Evolutionary conservation across 2,888 invertebrate species (phyloP).

Genomic region (Amphimallon solstitiale): DNA sequence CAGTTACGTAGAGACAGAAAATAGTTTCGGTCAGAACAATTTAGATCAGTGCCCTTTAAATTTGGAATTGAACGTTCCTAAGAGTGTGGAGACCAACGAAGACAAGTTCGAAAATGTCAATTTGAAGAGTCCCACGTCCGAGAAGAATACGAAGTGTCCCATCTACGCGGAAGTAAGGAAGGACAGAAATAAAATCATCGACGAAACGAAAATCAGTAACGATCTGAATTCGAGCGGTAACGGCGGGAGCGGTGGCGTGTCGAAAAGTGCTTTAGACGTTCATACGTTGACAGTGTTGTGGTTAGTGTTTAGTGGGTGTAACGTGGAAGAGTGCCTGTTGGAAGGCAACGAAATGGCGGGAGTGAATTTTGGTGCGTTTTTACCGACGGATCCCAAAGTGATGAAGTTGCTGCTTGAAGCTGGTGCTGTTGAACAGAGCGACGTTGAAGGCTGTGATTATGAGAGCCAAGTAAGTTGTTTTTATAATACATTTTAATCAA

Average conservation of each 20-base stretch:
- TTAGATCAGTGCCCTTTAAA: slow-evolving; percentile 45
- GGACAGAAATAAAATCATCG: slow-evolving; percentile 46
- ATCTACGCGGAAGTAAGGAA: slow-evolving; percentile 60
- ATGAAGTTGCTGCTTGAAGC: slow-evolving; percentile 79
- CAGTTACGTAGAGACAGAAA: slow-evolving; percentile 57
- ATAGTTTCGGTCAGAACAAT: slow-evolving; percentile 51
- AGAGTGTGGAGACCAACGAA: slow-evolving; percentile 47
- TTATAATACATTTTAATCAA: no score
- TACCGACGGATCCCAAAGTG: slow-evolving; percentile 77
- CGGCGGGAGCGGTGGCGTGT: slow-evolving; percentile 20
- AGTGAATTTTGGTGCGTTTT: slow-evolving; percentile 67
- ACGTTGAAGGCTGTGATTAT: slow-evolving; percentile 61
- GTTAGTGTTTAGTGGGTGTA: slow-evolving; percentile 77
- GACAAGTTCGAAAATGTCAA: slow-evolving; percentile 49
- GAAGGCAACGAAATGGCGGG: slow-evolving; percentile 62
- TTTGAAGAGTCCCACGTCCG: slow-evolving; percentile 53
- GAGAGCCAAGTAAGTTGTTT: slow-evolving; percentile 59
- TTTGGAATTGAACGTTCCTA: slow-evolving; percentile 53
- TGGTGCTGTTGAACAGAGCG: slow-evolving; percentile 70
- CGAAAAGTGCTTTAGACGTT: slow-evolving; percentile 63
- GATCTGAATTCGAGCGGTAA: slow-evolving; percentile 33
- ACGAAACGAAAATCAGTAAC: slow-evolving; percentile 42
- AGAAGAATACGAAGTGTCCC: slow-evolving; percentile 48
- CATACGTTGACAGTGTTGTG: slow-evolving; percentile 80
- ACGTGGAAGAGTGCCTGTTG: slow-evolving; percentile 69